Evolutionary conservation across 2,113 vertebrate genomes (phyloP), one percentile per base, ranked within the genome.

Genomic region (Nothoprocta perdicaria): DNA sequence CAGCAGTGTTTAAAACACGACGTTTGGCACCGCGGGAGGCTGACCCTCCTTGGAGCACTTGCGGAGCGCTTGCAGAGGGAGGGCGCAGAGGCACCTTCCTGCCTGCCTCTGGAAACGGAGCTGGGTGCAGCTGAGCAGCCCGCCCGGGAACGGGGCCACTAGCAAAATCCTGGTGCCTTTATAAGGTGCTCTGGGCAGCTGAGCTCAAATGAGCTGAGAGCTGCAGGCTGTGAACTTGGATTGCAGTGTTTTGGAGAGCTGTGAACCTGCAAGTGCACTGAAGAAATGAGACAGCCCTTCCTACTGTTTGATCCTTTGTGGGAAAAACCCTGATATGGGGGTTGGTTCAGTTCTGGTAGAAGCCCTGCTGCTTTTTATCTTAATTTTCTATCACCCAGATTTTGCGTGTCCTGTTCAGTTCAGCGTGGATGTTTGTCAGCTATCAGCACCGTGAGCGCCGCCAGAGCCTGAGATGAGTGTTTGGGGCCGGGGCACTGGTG

Each of bases 1-100:
- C 91, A 93, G 85, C 89, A 46, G 12, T 55, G 82, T 87, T 84
- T 57, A 75, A 78, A 80, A 76, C 68, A 75, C 65, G 80, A 92
- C 89, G 92, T 90, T 93, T 68, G 93, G 76, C 21, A 1, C 24
- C 0, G 2, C 65, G 21, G 61, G 52, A 89, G 80, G 14, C 57
- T 93, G 89, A 87, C 43, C 72, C 92, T 95, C 84, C 71, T 62
- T 2, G 1, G 68, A 91, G 88, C 40, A 33, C 45, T 45, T 57
- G 81, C 43, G 31, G 33, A 33, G 60, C 40, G 50, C 0, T 86
- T 80, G 75, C 81, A 81, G 26, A 94, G 84, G 35, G 45, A 67
- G 60, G 69, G 63, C 58, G 43, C 0, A 4, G 72, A 76, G 86
- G 62, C 67, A 14, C 13, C 5, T 50, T 76, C 60, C 67, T 78